Evolutionary conservation across 2,888 invertebrate species (phyloP).

Genomic region (Tuta absoluta): DNA sequence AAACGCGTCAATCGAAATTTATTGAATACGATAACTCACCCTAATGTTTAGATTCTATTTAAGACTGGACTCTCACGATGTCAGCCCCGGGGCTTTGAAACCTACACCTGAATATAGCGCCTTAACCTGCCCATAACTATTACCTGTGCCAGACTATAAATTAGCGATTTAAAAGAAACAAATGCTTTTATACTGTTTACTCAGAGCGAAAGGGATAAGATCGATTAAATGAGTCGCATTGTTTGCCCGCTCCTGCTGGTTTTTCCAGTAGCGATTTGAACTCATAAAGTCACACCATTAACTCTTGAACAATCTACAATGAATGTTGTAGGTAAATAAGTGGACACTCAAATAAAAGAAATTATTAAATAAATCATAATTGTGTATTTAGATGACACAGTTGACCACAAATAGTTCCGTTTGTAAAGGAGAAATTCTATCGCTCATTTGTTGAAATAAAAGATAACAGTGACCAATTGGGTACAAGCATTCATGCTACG

Average conservation of each 20-base stretch:
- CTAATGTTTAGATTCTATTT: constrained; percentile 11
- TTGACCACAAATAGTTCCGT: constrained; percentile 62
- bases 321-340: neutral
- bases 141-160: too few species aligned
- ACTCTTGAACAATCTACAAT: constrained; percentile 1
- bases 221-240: constrained; percentile 26
- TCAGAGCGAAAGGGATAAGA: constrained; percentile 10
- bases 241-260: constrained; percentile 23
- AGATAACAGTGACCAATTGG: constrained; percentile 76
- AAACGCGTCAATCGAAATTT: constrained; percentile 25
- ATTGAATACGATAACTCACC: constrained; percentile 1
- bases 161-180: neutral
- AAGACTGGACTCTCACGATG: too few species aligned
- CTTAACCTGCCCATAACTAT: too few species aligned
- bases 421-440: constrained; percentile 75
- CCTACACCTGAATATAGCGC: too few species aligned
- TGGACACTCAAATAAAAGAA: neutral
- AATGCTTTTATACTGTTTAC: constrained; percentile 19
- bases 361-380: constrained; percentile 30
- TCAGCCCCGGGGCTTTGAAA: too few species aligned
- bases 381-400: constrained; percentile 44
- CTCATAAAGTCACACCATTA: constrained; percentile 27
- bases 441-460: constrained; percentile 52
- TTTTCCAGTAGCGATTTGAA: constrained; percentile 22
- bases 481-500: constrained; percentile 61